Percentiles rank a stretch among this genome's conserved stretches.
Evolutionary conservation across 2,888 invertebrate genomes (phyloP).

Genomic region (Ganaspis brasiliensis): DNA sequence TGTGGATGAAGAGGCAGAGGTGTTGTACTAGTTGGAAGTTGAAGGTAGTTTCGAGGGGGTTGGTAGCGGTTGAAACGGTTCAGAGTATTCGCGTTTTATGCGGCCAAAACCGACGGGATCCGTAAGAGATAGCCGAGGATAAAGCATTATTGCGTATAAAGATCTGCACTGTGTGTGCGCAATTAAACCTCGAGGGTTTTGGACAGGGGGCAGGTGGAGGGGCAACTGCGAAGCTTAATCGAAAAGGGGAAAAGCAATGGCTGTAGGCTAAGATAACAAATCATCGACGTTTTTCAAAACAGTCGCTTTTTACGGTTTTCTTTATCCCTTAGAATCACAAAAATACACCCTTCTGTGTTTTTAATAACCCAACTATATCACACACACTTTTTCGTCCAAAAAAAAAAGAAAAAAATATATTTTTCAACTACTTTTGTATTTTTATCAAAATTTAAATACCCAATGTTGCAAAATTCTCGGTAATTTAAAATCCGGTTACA

Average conservation of each 20-base stretch:
- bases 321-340: slow-evolving; percentile 7
- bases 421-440: too few species aligned
- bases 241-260: slow-evolving; percentile 46
- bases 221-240: slow-evolving; percentile 52
- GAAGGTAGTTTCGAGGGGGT: slow-evolving; percentile 6
- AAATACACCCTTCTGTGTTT: neutral
- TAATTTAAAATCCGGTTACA: too few species aligned
- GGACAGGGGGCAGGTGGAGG: neutral
- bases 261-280: slow-evolving; percentile 62
- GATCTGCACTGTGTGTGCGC: slow-evolving; percentile 56
- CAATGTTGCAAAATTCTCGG: too few species aligned
- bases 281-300: slow-evolving; percentile 70
- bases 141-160: slow-evolving; percentile 65
- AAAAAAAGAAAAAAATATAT: too few species aligned
- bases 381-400: neutral
- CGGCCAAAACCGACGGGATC: slow-evolving; percentile 42
- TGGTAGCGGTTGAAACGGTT: slow-evolving; percentile 33
- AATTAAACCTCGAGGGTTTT: slow-evolving; percentile 57
- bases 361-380: neutral
- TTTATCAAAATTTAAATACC: too few species aligned
- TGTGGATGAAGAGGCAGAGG: slow-evolving; percentile 37
- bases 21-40: slow-evolving; percentile 22
- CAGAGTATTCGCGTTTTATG: slow-evolving; percentile 56
- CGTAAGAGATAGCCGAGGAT: slow-evolving; percentile 51
- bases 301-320: slow-evolving; percentile 4